These are phyloP conservation scores for Arothron firmamentum DNA, from an alignment of 2,113 vertebrate genomes.

Conservation along the genomic window DNA sequence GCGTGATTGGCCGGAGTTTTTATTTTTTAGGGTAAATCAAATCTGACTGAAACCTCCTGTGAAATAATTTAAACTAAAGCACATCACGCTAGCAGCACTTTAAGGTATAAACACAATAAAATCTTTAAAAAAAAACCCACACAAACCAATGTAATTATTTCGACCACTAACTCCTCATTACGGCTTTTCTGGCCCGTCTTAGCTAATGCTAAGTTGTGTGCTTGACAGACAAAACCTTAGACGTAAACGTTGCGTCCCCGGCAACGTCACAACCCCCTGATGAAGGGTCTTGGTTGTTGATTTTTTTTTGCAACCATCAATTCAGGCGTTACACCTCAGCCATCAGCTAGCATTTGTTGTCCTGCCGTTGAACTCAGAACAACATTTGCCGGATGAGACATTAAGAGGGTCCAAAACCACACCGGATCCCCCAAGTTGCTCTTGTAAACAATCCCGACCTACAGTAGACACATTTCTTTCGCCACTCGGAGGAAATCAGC, in stretches of 20 bases:
- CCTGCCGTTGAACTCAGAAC: constrained; percentile 44
- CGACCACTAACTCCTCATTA: too few relatives aligned
- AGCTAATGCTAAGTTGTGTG: too few relatives aligned
- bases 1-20: constrained; percentile 42
- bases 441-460: constrained; percentile 12
- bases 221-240: too few relatives aligned
- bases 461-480: constrained; percentile 19
- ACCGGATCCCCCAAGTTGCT: constrained; percentile 30
- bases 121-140: too few relatives aligned
- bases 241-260: not conserved
- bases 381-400: constrained; percentile 46
- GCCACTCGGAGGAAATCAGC: constrained; percentile 56
- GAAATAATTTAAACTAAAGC: constrained; percentile 11
- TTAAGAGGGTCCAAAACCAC: constrained; percentile 28
- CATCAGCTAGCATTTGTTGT: constrained; percentile 12
- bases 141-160: too few relatives aligned
- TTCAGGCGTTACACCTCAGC: constrained; percentile 14
- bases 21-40: constrained; percentile 41
- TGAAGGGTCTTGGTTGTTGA: constrained; percentile 16
- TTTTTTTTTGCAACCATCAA: not conserved
- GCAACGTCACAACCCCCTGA: too few relatives aligned
- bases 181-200: too few relatives aligned
- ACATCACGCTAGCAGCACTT: too few relatives aligned
- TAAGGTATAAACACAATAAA: too few relatives aligned
- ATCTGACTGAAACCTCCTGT: not conserved